A percentile compares a stretch with the other conserved stretches of the same genome.
These are phyloP conservation scores for Eleutherodactylus coqui DNA, from an alignment of 2,797 vertebrate genomes.

Conservation along the genomic window DNA sequence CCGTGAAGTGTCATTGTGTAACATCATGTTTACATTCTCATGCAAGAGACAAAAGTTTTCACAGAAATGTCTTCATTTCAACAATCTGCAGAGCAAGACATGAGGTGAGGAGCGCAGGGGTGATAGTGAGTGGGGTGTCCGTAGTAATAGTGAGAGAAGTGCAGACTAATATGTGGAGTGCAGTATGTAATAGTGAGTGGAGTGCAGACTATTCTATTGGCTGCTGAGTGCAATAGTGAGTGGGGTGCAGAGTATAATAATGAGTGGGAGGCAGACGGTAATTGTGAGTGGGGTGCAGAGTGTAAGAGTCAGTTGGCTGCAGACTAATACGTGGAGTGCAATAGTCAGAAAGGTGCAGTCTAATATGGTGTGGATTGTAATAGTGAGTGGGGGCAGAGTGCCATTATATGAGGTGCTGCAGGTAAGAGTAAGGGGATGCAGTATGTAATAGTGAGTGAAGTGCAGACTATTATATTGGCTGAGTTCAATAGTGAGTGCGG, in stretches of 20 bases:
- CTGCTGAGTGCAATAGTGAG: neutral
- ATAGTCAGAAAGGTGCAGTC: too few species aligned
- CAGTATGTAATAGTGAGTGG: neutral
- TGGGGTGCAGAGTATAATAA: neutral
- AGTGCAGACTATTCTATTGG: neutral
- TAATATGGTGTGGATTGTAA: too few species aligned
- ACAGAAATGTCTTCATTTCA: neutral
- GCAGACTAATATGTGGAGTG: neutral
- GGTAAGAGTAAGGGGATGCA: neutral
- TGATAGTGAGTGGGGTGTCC: neutral
- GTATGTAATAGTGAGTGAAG: neutral
- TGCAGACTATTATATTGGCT: neutral
- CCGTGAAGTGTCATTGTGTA: slow-evolving; percentile 1
- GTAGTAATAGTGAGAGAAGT: neutral
- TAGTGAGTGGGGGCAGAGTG: neutral
- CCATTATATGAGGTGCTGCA: neutral
- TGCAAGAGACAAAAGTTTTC: neutral
- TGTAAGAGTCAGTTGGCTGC: too few species aligned
- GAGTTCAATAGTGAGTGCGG: neutral
- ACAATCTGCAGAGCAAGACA: neutral
- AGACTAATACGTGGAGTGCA: too few species aligned
- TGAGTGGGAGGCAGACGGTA: neutral
- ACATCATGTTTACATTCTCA: neutral
- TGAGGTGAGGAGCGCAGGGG: neutral
- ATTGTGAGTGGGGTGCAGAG: slow-evolving; percentile 16